Evolutionary conservation across 2,797 vertebrate species (phyloP).

Genomic region (Cirrhinus molitorella): DNA sequence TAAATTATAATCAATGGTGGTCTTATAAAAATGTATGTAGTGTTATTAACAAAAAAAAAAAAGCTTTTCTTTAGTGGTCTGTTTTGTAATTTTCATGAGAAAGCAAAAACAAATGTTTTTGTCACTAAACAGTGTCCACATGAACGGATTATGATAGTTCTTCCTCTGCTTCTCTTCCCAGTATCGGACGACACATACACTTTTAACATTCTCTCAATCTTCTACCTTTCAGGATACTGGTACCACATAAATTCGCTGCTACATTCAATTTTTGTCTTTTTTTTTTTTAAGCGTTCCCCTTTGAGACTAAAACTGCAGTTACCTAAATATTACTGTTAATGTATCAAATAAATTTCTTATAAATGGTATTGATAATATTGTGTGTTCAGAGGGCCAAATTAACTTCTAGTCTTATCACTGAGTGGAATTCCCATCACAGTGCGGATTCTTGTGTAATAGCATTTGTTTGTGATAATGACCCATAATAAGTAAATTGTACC

Average conservation of each 20-base stretch:
- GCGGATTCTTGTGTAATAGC: conserved; percentile 23
- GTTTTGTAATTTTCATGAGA: conserved; percentile 73
- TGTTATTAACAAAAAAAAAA: conserved; percentile 79
- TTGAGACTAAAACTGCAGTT: conserved; percentile 73
- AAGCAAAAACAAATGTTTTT: conserved; percentile 52
- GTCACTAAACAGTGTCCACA: conserved; percentile 43
- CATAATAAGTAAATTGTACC: conserved; percentile 31
- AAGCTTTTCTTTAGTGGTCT: conserved; percentile 78
- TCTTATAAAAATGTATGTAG: conserved; percentile 88
- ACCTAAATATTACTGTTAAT: conserved; percentile 74
- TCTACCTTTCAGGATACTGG: conserved; percentile 34
- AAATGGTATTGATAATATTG: conserved; percentile 35
- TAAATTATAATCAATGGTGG: conserved; percentile 91
- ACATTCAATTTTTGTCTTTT: conserved; percentile 58
- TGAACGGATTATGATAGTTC: conserved; percentile 2
- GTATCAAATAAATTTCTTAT: conserved; percentile 54
- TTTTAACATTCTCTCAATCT: conserved; percentile 26
- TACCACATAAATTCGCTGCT: conserved; percentile 46
- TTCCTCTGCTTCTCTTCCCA: conserved; percentile 28
- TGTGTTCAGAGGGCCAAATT: conserved; percentile 41
- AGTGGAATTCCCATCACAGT: conserved; percentile 20
- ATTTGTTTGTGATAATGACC: conserved; percentile 29
- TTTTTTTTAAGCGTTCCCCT: conserved; percentile 81
- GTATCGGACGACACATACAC: conserved; percentile 26
- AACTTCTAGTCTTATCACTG: conserved; percentile 29